These are phyloP conservation scores for Tiliacea citrago DNA, from an alignment of 2,888 invertebrate species.

Conservation along the genomic window DNA sequence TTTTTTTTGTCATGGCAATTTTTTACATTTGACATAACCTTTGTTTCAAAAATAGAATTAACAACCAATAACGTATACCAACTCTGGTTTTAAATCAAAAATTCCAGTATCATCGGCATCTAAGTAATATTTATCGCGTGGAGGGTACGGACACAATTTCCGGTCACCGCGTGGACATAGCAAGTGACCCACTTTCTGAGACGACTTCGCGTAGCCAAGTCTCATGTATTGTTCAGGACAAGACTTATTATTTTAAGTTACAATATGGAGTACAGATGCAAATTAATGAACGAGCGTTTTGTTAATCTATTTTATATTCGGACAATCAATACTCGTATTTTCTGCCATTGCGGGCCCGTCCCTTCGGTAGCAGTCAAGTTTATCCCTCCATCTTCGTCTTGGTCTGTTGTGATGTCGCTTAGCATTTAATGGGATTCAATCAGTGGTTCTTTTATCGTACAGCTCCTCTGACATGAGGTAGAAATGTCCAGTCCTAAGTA, in stretches of 20 bases:
- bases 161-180: conserved; percentile 77
- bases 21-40: too few species aligned
- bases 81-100: conserved; percentile 40
- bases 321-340: background rate
- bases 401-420: too few species aligned
- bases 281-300: background rate
- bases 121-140: conserved; percentile 59
- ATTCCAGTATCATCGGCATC: conserved; percentile 37
- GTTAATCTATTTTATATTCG: background rate
- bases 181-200: conserved; percentile 78
- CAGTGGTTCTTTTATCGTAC: too few species aligned
- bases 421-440: too few species aligned
- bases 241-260: conserved; percentile 1
- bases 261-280: background rate
- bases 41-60: too few species aligned
- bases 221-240: conserved; percentile 36
- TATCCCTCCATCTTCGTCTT: too few species aligned
- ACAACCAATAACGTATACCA: conserved; percentile 29
- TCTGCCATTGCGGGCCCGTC: too few species aligned
- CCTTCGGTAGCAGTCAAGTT: too few species aligned
- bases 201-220: conserved; percentile 46
- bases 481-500: too few species aligned
- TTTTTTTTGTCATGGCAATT: background rate
- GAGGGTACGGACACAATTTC: conserved; percentile 76
- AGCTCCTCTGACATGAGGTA: too few species aligned